Conservation (phyloP, 64 coral and sea anemone genomes). For the Montipora cactus region DNA sequence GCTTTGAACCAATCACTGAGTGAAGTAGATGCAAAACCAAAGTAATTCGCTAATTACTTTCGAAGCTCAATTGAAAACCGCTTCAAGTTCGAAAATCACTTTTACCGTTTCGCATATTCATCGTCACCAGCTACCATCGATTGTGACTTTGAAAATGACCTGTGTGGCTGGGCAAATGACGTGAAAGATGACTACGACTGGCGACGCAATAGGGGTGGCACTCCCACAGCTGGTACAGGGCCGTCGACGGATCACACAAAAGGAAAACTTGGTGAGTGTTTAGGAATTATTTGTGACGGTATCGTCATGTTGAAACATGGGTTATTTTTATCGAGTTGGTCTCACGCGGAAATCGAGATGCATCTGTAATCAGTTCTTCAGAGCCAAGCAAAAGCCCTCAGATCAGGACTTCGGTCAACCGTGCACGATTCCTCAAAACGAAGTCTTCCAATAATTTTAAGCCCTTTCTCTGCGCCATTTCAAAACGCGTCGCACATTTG, state of each 20-base stretch:
- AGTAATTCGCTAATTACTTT: no score
- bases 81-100: no score
- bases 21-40: no score
- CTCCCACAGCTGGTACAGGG: constrained; percentile 80
- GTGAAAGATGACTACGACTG: constrained; percentile 61
- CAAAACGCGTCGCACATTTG: no score
- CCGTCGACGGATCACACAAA: constrained; percentile 82
- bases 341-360: no score
- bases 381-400: no score
- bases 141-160: constrained; percentile 83
- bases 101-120: neutral
- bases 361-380: no score
- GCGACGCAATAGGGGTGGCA: constrained; percentile 54
- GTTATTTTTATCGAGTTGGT: neutral
- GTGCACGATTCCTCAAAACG: no score
- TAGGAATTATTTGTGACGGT: neutral
- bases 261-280: constrained; percentile 23
- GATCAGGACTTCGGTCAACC: neutral
- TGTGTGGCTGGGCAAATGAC: constrained; percentile 79
- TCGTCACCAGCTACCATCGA: constrained; percentile 56
- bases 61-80: no score
- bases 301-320: neutral
- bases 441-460: no score
- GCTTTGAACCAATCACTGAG: no score
- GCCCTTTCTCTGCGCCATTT: no score